Percentiles rank a stretch among this genome's conserved stretches.
Conservation (phyloP, 2,797 vertebrate species). For the Austrolebias charrua region DNA sequence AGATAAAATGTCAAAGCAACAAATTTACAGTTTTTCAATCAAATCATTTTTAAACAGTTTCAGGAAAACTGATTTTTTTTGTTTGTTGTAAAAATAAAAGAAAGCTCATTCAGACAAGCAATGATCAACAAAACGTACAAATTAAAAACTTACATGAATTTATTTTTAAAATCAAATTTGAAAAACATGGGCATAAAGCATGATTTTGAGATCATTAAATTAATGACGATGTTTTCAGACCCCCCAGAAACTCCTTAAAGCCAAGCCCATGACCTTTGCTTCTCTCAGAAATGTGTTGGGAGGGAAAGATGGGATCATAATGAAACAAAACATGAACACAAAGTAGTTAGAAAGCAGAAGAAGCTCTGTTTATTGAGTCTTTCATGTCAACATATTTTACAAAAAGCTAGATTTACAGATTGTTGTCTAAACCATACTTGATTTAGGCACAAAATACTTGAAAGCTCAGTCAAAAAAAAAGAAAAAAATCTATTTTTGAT, state of each 20-base stretch:
- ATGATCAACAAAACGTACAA: too few relatives aligned
- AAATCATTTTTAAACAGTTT: too few relatives aligned
- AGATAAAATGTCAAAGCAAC: too few relatives aligned
- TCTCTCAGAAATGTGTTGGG: background rate
- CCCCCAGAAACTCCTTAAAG: background rate
- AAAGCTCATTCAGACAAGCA: too few relatives aligned
- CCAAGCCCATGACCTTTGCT: background rate
- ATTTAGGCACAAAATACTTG: slow-evolving; percentile 75
- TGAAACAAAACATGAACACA: background rate
- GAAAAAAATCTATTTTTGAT: slow-evolving; percentile 35
- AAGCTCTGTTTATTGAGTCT: slow-evolving; percentile 72
- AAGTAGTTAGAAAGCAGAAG: slow-evolving; percentile 67
- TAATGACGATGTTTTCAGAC: background rate
- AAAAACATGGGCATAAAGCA: too few relatives aligned
- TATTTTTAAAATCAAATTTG: too few relatives aligned
- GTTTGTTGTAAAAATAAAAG: too few relatives aligned
- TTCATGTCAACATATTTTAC: slow-evolving; percentile 73
- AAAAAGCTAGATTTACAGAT: slow-evolving; percentile 78
- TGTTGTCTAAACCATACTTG: slow-evolving; percentile 56
- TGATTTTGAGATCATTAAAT: too few relatives aligned
- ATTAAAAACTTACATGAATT: too few relatives aligned
- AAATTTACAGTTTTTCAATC: too few relatives aligned
- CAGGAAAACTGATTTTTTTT: too few relatives aligned
- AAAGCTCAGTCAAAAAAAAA: slow-evolving; percentile 60
- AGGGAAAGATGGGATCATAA: background rate